Conservation (phyloP, 2,888 invertebrate species). For the Exocentrus adspersus region DNA sequence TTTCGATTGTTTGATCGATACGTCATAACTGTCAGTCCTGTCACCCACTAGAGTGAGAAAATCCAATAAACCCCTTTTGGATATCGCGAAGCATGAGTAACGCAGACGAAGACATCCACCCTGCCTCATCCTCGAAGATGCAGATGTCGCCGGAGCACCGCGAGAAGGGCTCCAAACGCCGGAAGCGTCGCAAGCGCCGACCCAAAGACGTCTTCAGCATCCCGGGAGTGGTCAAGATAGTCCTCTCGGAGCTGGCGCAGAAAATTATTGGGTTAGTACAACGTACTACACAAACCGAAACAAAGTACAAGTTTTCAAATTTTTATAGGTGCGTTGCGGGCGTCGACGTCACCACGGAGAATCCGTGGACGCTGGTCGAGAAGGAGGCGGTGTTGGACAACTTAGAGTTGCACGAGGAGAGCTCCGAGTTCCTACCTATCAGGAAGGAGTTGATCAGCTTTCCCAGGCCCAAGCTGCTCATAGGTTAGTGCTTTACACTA, state of each 20-base stretch:
- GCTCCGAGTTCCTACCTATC: constrained; percentile 64
- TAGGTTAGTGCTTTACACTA: constrained; percentile 35
- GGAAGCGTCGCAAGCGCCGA: constrained; percentile 36
- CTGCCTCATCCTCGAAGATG: not conserved
- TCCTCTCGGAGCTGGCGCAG: constrained; percentile 69
- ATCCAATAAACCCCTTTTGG: too few relatives aligned
- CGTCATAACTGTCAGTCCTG: too few relatives aligned
- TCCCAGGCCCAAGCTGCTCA: constrained; percentile 48
- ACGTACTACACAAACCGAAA: too few relatives aligned
- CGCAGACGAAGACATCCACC: not conserved
- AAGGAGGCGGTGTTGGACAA: constrained; percentile 72
- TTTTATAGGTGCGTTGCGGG: constrained; percentile 68
- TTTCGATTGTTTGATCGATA: too few relatives aligned
- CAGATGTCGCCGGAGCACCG: not conserved
- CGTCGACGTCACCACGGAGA: constrained; percentile 75
- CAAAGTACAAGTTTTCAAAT: not conserved
- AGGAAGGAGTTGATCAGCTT: constrained; percentile 60
- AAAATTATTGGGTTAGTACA: constrained; percentile 51
- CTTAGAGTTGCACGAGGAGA: constrained; percentile 68
- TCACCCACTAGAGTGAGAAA: too few relatives aligned
- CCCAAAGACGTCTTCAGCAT: constrained; percentile 62
- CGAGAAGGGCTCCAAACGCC: too few relatives aligned
- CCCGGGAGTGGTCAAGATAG: constrained; percentile 68
- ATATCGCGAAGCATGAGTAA: too few relatives aligned
- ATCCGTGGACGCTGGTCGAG: constrained; percentile 76